These are phyloP conservation scores for Linurgus olivaceus DNA, from an alignment of 2,797 vertebrate genomes.

Conservation along the genomic window DNA sequence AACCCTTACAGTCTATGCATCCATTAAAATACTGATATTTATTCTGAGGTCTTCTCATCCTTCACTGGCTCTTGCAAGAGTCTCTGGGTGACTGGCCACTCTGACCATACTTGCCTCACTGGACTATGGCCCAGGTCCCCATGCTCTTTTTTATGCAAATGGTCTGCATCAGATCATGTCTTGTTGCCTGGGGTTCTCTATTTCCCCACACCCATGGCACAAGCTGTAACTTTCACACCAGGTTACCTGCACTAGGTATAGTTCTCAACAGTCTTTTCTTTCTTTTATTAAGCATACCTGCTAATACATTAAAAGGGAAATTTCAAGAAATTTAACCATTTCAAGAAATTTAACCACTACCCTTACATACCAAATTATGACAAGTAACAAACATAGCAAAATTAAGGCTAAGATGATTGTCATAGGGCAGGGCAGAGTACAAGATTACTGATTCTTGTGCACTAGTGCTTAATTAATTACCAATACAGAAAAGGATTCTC, in stretches of 20 bases:
- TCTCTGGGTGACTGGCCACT: background rate
- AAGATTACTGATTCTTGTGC: background rate
- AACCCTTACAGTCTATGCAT: background rate
- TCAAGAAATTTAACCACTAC: background rate
- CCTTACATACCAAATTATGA: background rate
- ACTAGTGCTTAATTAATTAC: background rate
- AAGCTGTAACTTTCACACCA: background rate
- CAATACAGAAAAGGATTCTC: background rate
- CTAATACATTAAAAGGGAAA: background rate
- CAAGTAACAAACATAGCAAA: background rate
- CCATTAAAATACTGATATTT: background rate
- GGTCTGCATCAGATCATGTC: background rate
- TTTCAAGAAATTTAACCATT: background rate
- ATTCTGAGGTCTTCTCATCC: background rate
- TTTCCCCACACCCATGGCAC: background rate
- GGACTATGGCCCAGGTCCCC: background rate
- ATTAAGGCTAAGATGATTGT: background rate
- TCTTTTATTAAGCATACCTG: background rate
- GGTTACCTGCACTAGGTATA: background rate
- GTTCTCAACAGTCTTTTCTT: background rate
- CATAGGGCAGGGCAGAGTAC: background rate
- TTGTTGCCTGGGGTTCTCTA: background rate
- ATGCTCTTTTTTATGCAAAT: background rate
- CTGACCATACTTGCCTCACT: background rate
- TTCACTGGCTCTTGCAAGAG: background rate